phyloP scores from a whole-genome alignment of 2,888 invertebrate genomes.

The Disparrhopalites patrizii region DNA sequence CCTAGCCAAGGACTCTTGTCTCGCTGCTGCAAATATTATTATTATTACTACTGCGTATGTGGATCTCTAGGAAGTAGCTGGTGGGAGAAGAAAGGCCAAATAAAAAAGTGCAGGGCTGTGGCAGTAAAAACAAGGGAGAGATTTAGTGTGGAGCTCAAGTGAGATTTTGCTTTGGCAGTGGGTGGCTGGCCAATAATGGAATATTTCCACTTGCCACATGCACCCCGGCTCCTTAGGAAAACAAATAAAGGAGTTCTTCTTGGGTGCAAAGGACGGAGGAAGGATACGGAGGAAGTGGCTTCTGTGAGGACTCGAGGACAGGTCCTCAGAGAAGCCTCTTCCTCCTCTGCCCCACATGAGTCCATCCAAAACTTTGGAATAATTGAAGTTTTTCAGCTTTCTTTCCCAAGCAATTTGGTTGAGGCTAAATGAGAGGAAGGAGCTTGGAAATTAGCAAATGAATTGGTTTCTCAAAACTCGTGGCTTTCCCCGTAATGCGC shows the following conservation, averaged over 20 bases:
- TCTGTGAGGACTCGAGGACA: neutral
- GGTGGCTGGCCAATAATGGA: conserved; percentile 19
- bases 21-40: no score
- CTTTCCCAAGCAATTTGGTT: neutral
- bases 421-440: neutral
- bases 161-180: conserved; percentile 3
- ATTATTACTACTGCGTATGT: no score
- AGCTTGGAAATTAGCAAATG: conserved; percentile 34
- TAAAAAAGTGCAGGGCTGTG: no score
- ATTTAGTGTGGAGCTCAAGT: neutral
- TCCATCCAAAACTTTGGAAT: neutral
- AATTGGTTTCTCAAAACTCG: conserved; percentile 31
- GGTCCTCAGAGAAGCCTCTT: no score
- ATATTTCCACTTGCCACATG: neutral
- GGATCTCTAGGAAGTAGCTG: no score
- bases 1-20: no score
- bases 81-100: no score
- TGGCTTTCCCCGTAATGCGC: no score
- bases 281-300: neutral
- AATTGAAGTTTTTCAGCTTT: neutral
- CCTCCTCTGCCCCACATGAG: neutral
- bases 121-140: neutral
- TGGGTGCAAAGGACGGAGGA: neutral
- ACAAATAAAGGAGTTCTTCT: conserved; percentile 1
- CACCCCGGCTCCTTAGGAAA: neutral